Percentiles rank a stretch among this genome's conserved stretches.
phyloP scores from a whole-genome alignment of 2,888 invertebrate genomes.

The Drosophila subquinaria region DNA sequence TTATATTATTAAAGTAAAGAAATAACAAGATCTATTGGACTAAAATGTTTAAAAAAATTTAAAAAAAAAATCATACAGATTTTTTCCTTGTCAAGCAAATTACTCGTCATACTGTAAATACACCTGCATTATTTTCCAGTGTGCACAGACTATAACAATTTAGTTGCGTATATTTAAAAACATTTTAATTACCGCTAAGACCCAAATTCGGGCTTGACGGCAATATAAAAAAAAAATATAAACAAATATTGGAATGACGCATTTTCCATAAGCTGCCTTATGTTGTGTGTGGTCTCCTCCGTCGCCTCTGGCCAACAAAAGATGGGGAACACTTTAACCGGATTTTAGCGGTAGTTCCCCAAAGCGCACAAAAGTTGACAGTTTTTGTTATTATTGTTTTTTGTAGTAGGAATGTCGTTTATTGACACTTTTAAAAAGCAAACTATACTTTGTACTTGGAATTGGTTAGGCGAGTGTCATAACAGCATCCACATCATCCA shows the following conservation, averaged over 20 bases:
- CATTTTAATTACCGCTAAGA: slow-evolving; percentile 37
- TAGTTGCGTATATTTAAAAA: not conserved
- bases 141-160: slow-evolving; percentile 12
- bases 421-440: slow-evolving; percentile 27
- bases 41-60: not conserved
- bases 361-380: slow-evolving; percentile 43
- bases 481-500: slow-evolving; percentile 10
- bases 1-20: too few relatives aligned
- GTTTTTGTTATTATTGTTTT: slow-evolving; percentile 36
- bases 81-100: not conserved
- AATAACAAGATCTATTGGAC: not conserved
- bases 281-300: slow-evolving; percentile 31
- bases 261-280: slow-evolving; percentile 30
- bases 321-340: slow-evolving; percentile 47
- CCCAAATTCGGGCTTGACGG: slow-evolving; percentile 20
- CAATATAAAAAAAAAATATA: slow-evolving; percentile 1
- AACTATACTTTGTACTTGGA: slow-evolving; percentile 17
- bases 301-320: not conserved
- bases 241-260: slow-evolving; percentile 40
- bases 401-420: slow-evolving; percentile 55
- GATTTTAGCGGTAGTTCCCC: slow-evolving; percentile 57
- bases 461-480: slow-evolving; percentile 26
- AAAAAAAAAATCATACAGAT: not conserved
- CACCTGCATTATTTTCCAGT: slow-evolving; percentile 10
- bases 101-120: not conserved